phyloP scores from a whole-genome alignment of 2,113 vertebrate species.

The Psittacara wagleri region DNA sequence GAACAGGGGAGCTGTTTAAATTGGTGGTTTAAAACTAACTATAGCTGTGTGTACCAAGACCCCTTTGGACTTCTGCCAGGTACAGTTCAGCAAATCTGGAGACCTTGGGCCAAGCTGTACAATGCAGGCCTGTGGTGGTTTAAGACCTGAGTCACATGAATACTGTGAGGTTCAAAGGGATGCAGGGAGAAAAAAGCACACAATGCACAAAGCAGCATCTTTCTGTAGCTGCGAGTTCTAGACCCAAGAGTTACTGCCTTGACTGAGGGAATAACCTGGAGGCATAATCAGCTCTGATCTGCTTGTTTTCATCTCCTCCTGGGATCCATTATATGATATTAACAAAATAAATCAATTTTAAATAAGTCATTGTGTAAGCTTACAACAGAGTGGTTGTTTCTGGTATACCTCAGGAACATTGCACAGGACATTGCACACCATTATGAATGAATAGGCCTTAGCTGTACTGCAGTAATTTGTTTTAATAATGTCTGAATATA shows the following conservation, averaged over 20 bases:
- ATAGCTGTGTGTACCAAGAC: not conserved
- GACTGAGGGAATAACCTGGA: constrained; percentile 44
- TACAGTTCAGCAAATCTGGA: not conserved
- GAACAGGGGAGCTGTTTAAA: not conserved
- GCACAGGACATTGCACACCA: not conserved
- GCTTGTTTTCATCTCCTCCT: constrained; percentile 69
- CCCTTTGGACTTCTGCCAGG: not conserved
- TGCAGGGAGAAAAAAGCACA: not conserved
- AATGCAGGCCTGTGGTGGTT: not conserved
- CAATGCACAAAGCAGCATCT: constrained; percentile 45
- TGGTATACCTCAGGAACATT: constrained; percentile 29
- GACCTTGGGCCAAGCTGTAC: not conserved
- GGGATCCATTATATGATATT: constrained; percentile 63
- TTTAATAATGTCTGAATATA: constrained; percentile 75
- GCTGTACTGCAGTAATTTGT: constrained; percentile 70
- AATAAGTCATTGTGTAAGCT: constrained; percentile 67
- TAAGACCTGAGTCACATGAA: not conserved
- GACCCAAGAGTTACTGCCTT: constrained; percentile 24
- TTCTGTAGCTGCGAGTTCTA: constrained; percentile 37
- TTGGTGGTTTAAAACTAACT: not conserved
- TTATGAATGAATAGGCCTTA: constrained; percentile 51
- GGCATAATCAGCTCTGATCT: constrained; percentile 55
- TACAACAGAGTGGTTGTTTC: constrained; percentile 71
- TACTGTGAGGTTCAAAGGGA: not conserved
- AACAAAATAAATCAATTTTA: constrained; percentile 74